A percentile compares a stretch with the other conserved stretches of the same genome.
phyloP scores from a whole-genome alignment of 2,113 vertebrate genomes.

The Pseudorectes ferrugineus region DNA sequence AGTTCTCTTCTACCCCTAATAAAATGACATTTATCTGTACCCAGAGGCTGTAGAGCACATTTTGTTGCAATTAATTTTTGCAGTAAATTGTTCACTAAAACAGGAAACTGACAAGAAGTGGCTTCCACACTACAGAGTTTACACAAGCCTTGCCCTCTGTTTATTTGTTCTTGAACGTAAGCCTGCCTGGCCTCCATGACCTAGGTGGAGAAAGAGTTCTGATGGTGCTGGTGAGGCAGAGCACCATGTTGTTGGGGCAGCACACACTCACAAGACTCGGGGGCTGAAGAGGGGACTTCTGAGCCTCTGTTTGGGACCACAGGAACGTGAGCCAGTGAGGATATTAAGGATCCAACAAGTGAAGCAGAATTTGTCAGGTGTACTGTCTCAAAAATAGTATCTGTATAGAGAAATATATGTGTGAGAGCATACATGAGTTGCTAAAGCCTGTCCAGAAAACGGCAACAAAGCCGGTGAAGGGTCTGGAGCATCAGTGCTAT shows the following conservation, averaged over 20 bases:
- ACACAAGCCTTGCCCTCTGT: not conserved
- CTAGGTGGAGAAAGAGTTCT: not conserved
- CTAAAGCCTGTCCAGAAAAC: not conserved
- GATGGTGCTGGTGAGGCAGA: not conserved
- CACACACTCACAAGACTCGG: accelerated
- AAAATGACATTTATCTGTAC: not conserved
- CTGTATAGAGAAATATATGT: not conserved
- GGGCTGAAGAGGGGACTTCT: not conserved
- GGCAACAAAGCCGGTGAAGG: not conserved
- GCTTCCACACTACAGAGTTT: not conserved
- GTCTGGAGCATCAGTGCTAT: not conserved
- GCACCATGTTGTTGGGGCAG: not conserved
- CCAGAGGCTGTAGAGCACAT: not conserved
- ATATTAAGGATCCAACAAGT: not conserved
- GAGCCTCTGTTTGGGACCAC: not conserved
- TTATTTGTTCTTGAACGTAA: not conserved
- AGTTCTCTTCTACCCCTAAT: not conserved
- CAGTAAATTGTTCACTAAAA: not conserved
- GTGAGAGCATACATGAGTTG: not conserved
- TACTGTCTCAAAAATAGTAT: not conserved
- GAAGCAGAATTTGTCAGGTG: not conserved
- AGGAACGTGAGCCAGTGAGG: not conserved
- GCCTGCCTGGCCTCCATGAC: not conserved
- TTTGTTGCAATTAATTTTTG: not conserved
- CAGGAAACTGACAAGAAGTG: not conserved